Conservation (phyloP, 1,140 invertebrate genomes). For the Lerema accius region DNA sequence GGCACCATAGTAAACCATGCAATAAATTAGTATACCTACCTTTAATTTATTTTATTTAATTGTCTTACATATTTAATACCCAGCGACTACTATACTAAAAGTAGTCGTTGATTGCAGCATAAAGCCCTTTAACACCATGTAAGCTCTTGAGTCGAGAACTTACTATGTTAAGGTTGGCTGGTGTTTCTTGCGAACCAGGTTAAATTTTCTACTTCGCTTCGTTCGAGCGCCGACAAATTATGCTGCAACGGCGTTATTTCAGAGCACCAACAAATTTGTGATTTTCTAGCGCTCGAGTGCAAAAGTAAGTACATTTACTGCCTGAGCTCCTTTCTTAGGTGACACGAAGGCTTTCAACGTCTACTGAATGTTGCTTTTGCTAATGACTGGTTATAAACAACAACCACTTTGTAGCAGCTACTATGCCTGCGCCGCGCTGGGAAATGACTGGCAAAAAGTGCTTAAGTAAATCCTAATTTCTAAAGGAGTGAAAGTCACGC, state of each 20-base stretch:
- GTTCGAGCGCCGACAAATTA: constrained; percentile 2
- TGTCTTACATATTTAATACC: no score
- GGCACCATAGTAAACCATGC: no score
- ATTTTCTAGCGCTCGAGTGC: constrained; percentile 4
- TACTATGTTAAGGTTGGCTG: neutral
- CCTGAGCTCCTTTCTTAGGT: neutral
- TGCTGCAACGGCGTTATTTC: constrained; percentile 1
- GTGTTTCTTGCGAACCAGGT: constrained; percentile 3
- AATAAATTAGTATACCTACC: no score
- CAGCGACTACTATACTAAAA: no score
- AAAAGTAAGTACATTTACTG: constrained; percentile 3
- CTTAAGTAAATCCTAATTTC: no score
- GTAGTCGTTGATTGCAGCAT: no score
- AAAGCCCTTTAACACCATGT: no score
- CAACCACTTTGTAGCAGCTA: neutral
- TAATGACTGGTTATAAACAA: neutral
- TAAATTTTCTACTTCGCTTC: constrained; percentile 5
- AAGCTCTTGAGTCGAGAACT: neutral
- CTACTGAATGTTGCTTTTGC: neutral
- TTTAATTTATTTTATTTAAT: no score
- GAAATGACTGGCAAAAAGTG: neutral
- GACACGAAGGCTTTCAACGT: neutral
- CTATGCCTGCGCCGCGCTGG: neutral
- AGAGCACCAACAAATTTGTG: neutral
- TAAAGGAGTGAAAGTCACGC: no score